Evolutionary conservation across 2,113 vertebrate genomes (phyloP).

Genomic region (Grantiella picta): DNA sequence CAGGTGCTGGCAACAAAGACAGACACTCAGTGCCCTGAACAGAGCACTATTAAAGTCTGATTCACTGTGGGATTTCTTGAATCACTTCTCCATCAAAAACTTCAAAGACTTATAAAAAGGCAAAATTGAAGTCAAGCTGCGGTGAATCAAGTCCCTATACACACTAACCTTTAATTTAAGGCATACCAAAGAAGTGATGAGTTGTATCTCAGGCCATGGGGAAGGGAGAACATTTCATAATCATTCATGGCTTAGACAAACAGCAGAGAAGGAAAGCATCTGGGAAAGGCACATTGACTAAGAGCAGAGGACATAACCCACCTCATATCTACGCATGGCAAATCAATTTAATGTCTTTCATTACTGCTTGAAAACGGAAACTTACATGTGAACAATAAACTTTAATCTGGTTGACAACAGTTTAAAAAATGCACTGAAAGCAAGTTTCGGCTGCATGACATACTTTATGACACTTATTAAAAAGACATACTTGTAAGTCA

Average conservation of each 20-base stretch:
- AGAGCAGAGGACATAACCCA: conserved; percentile 47
- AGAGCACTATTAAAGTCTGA: neutral
- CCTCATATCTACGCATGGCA: conserved; percentile 49
- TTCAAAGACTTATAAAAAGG: neutral
- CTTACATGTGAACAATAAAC: conserved; percentile 69
- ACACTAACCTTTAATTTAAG: neutral
- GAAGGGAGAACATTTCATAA: neutral
- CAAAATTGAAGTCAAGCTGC: neutral
- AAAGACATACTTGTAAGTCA: conserved; percentile 75
- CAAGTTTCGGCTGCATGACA: conserved; percentile 69
- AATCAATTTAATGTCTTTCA: conserved; percentile 73
- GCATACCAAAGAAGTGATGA: neutral
- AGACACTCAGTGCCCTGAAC: neutral
- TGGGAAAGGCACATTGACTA: conserved; percentile 64
- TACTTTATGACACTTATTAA: conserved; percentile 78
- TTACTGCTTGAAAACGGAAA: conserved; percentile 65
- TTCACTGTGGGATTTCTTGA: neutral
- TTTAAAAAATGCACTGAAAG: conserved; percentile 71
- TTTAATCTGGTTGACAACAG: conserved; percentile 77
- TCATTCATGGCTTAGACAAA: conserved; percentile 18
- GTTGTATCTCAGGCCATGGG: neutral
- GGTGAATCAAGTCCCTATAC: neutral
- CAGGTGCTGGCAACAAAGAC: neutral
- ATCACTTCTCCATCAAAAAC: neutral
- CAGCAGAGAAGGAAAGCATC: neutral